These are phyloP conservation scores for Felis chaus DNA, from an alignment of 2,113 vertebrate species.

Conservation along the genomic window DNA sequence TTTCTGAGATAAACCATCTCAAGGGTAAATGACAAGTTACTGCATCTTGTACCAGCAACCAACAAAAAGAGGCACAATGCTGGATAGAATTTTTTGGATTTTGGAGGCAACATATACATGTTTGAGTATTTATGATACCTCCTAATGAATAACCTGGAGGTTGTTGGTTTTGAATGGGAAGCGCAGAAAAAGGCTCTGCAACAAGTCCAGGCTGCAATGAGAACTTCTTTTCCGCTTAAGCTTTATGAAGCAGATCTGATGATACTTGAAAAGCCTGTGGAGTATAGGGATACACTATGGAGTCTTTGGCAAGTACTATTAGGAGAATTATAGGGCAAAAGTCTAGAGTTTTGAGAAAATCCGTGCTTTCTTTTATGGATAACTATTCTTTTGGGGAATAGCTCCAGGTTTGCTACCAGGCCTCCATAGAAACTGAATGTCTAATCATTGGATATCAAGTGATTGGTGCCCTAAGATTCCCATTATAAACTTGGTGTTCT, in stretches of 20 bases:
- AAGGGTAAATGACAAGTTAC: background rate
- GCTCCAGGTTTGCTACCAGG: background rate
- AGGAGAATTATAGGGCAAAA: background rate
- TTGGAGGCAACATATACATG: background rate
- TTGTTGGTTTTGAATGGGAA: background rate
- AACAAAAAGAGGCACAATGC: background rate
- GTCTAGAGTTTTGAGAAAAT: background rate
- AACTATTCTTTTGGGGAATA: background rate
- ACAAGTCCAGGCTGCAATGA: background rate
- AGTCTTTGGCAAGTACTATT: background rate
- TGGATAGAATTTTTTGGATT: background rate
- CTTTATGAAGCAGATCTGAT: background rate
- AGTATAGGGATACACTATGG: background rate
- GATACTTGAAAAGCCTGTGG: background rate
- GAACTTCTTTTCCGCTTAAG: background rate
- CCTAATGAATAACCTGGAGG: background rate
- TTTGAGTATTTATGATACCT: background rate
- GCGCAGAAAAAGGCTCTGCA: background rate
- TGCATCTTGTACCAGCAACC: background rate
- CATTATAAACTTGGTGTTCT: background rate
- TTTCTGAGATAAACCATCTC: background rate
- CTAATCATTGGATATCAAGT: background rate
- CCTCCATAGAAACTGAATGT: background rate
- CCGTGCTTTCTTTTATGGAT: background rate
- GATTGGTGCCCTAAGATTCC: background rate